Base-by-base conservation (phyloP, 2,797 vertebrate genomes). In the Antrozous pallidus region DNA sequence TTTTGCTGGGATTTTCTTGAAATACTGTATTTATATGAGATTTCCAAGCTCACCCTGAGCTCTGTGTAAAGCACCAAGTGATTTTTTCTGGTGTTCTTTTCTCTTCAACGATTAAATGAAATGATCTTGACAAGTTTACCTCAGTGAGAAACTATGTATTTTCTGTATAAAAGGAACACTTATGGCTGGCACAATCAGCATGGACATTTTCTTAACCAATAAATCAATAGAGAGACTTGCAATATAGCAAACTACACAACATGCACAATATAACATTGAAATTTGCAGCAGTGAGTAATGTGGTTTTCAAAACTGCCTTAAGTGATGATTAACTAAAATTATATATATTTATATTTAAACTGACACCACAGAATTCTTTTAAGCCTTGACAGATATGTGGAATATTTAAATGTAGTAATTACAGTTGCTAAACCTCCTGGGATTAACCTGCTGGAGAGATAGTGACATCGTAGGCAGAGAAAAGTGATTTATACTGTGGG, bases 341-440 rank as follows among this genome's bases (percentile, higher is more conserved):
- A 98, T 97, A 98, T 98, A 98, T 98, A 98, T 98, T 98, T 98
- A 98, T 98, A 98, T 98, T 98, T 98, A 98, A 98, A 98, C 98
- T 98, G 98, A 98, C 98, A 98, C 98, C 96, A 98, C 98, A 97
- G 98, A 98, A 98, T 98, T 98, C 97, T 98, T 98, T 98, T 97
- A 98, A 98, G 91, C 97, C 98, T 98, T 98, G 98, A 98, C 97
- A 98, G 98, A 98, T 98, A 98, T 42, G 94, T 97, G 97, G 98
- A 98, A 98, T 98, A 98, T 98, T 98, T 98, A 98, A 98, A 98
- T 98, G 96, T 96, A 97, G 98, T 98, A 98, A 98, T 98, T 98
- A 97, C 97, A 97, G 97, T 98, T 98, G 97, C 93, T 94, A 98
- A 97, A 97, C 97, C 98, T 98, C 98, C 96, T 98, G 98, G 98